Percentiles rank a stretch among this genome's conserved stretches.
Conservation (phyloP, 2,113 vertebrate genomes). For the Melanerpes aurifrons region DNA sequence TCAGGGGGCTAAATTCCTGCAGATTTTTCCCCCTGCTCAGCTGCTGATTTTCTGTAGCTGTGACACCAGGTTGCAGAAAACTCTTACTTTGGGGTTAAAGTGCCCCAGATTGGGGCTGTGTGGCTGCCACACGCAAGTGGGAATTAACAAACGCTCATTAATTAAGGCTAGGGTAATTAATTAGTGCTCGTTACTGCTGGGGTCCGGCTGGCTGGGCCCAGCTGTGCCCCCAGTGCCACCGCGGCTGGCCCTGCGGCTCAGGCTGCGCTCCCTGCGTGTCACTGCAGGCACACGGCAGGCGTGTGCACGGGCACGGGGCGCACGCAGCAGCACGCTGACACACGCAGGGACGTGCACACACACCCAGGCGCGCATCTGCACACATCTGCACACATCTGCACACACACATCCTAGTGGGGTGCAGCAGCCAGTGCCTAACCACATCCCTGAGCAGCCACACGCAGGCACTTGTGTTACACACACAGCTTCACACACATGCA, state of each 20-base stretch:
- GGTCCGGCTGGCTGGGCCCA: background rate
- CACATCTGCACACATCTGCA: too few species aligned
- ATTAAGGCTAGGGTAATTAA: background rate
- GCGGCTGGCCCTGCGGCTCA: background rate
- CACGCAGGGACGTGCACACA: background rate
- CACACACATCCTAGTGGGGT: accelerated
- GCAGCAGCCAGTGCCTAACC: background rate
- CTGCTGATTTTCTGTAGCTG: background rate
- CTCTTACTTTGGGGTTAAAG: accelerated
- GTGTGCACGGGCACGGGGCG: background rate
- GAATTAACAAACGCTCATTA: background rate
- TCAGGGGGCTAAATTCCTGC: background rate
- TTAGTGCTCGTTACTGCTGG: background rate
- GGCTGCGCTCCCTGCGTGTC: background rate
- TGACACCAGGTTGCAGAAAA: background rate
- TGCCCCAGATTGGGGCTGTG: accelerated
- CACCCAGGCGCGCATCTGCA: too few species aligned
- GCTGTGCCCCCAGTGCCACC: background rate
- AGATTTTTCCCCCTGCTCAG: background rate
- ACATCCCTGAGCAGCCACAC: too few species aligned
- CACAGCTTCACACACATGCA: background rate
- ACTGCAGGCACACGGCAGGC: background rate
- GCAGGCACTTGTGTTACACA: background rate
- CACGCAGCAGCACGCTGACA: accelerated
- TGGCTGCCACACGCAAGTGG: too few species aligned